Evolutionary conservation across 2,797 vertebrate genomes (phyloP), one percentile per base, ranked within the genome.

Genomic region (Ciconia nigra): DNA sequence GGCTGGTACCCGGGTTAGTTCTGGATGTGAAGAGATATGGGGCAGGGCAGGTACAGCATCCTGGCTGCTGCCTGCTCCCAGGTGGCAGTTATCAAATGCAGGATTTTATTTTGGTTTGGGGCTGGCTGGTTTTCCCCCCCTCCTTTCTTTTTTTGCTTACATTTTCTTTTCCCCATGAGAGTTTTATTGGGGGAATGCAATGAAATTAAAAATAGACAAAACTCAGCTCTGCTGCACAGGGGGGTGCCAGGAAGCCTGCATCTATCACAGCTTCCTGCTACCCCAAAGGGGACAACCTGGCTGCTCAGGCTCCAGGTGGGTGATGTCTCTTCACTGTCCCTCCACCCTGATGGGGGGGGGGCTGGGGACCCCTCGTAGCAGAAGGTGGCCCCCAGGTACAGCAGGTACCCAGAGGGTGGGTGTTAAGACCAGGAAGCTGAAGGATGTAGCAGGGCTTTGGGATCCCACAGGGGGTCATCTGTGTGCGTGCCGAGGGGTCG

Each of bases 121-220:
- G n/a, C 8, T 70, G 18, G 10, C 25, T 51, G 35, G 11, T 10
- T 37, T 4, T 1, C 8, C 4, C 1, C 11, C 2, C n/a, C 2
- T 11, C 21, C 15, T 33, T 44, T 44, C 6, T 62, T 62, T 41
- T 47, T 55, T 46, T 52, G 25, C 46, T 76, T 82, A 42, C 31
- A 59, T 94, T 91, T 93, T 81, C 20, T 74, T 79, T 81, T 66
- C 55, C 91, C 28, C 54, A 6, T 46, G 82, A 52, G 81, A 79
- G 21, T 72, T 82, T 55, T 52, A 39, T 4, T 42, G 21, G 31
- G 70, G 58, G 54, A 93, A 94, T 39, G 85, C 47, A 78, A 17
- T 25, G 39, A 89, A 83, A 87, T 66, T 67, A 92, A 94, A 96
- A 96, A 94, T 71, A 87, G 88, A 71, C 13, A 46, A 46, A 83